Base-by-base conservation (phyloP, 2,113 vertebrate species). In the Thalassoma bifasciatum region DNA sequence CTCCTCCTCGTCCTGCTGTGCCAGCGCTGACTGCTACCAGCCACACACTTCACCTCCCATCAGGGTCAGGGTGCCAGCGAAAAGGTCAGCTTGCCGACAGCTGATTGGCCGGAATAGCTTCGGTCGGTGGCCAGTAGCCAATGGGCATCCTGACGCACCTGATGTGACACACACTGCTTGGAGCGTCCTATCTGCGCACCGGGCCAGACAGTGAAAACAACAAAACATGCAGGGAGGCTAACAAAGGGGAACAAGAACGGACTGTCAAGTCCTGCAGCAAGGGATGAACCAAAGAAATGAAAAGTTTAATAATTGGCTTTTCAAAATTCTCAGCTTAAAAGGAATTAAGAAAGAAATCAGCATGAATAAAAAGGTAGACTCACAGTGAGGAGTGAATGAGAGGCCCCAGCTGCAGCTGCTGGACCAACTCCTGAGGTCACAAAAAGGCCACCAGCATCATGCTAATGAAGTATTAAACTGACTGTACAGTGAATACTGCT, bases 1-100 rank as follows among this genome's bases (percentile, higher is more conserved):
- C 56, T 72, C 70, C 62, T 68, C 68, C 51, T 81, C 79, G 1
- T 83, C 86, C 87, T 66, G 75, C 88, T 90, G 87, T 87, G 90
- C 89, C 85, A 89, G 83, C 75, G 75, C 92, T 91, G 90, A 88
- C 91, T 92, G 91, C 92, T 92, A 92, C 89, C 92, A 92, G 91
- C 90, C 88, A 91, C 88, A 88, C 79, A 91, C 89, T 89, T 93
- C 92, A 89, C 84, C 89, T 91, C 81, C 86, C 83, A 92, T 93
- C 91, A 93, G 91, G 92, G 92, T 92, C 89, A 91, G 84, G 70
- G 75, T 67, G 49, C 73, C 72, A 66, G 82, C 66, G 66, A 83
- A 93, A 93, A 92, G 92, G 92, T 92, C 91, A 90, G 85, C 74
- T 71, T 57, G 84, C 83, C 86, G 76, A 93, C 82, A 92, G 87